Evolutionary conservation across 2,113 vertebrate genomes (phyloP), one percentile per base, ranked within the genome.

Genomic region (Esox niger): DNA sequence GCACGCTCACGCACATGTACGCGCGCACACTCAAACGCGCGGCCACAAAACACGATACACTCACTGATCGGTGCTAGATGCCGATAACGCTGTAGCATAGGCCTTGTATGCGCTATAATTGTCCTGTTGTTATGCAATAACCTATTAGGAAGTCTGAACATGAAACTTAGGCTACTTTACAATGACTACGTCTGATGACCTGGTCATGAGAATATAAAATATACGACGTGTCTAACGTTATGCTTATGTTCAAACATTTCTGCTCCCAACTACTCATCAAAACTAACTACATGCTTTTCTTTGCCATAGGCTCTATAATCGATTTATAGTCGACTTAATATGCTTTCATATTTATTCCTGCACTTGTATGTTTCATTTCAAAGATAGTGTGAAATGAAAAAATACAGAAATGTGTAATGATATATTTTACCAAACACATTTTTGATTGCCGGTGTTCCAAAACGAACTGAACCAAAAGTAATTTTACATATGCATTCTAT

Each of bases 21-120:
- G 33, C 47, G 25, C 70, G 31, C 35, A 33, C 59, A 31, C 64
- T 58, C 58, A 59, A 46, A 47, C n/a, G 32, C 65, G 17, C 63
- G 32, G 52, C 20, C 64, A 15, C 61, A 13, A 43, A 6, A 64
- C 25, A n/a, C 25, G 15, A 11, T n/a, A 52, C 20, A 52, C 6
- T 8, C 20, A 52, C 6, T 8, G n/a, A 23, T 52, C 8, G 20
- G 47, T 21, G 47, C 47, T 21, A 38, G 47, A 17, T 52, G 47
- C 47, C 47, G 21, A 52, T 52, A 52, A 21, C 47, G 47, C 47
- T 17, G 47, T 52, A 21, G n/a, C 2, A 6, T 52, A 52, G 6
- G 2, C n/a, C 15, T 20, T 7, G 17, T 21, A n/a, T 52, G 6
- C n/a, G 47, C 5, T 52, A 52, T 52, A 52, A 9, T 23, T 52